These are phyloP conservation scores for Apodemia zela DNA, from an alignment of 2,888 invertebrate species.

Conservation along the genomic window DNA sequence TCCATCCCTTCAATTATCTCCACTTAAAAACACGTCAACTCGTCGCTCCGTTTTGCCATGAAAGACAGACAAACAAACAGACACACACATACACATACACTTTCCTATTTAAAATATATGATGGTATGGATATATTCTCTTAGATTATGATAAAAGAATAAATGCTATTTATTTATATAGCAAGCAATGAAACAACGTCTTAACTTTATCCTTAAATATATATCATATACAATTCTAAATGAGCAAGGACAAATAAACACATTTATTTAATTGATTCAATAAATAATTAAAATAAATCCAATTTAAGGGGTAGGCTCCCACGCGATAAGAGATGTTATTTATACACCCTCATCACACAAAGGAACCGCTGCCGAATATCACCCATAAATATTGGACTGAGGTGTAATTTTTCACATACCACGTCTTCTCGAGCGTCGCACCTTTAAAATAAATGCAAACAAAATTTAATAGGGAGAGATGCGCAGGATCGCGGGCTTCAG, in stretches of 20 bases:
- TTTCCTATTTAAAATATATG: no score
- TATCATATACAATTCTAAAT: conserved; percentile 15
- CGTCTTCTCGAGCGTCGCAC: conserved; percentile 77
- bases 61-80: no score
- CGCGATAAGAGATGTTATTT: conserved; percentile 80
- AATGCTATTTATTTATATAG: neutral
- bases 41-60: no score
- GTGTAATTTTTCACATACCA: conserved; percentile 81
- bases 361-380: conserved; percentile 81
- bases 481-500: conserved; percentile 74
- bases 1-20: no score
- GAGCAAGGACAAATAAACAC: conserved; percentile 26
- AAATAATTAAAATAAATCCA: conserved; percentile 78
- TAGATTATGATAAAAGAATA: no score
- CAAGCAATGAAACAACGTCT: neutral
- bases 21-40: no score
- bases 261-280: conserved; percentile 50
- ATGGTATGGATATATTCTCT: no score
- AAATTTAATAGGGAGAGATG: conserved; percentile 81
- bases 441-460: conserved; percentile 81
- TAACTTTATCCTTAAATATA: neutral
- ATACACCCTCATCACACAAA: conserved; percentile 78
- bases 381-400: conserved; percentile 80
- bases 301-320: conserved; percentile 77
- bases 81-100: no score